These are phyloP conservation scores for Hemicrepidius hirtus DNA, from an alignment of 2,888 invertebrate genomes.

Conservation along the genomic window DNA sequence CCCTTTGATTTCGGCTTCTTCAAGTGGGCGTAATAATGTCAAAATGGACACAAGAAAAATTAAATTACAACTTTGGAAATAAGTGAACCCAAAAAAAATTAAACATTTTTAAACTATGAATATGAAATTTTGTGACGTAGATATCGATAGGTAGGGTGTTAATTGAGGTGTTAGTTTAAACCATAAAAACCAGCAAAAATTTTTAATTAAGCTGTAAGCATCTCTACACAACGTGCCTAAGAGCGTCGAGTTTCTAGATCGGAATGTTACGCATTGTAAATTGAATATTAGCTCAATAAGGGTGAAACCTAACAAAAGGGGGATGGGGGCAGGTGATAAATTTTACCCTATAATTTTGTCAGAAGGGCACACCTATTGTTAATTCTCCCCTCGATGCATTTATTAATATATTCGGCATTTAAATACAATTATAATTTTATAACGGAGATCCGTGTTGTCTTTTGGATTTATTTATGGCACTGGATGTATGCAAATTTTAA, in stretches of 20 bases:
- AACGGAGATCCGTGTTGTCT: slow-evolving; percentile 45
- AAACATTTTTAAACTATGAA: background rate
- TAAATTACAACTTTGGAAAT: too few species aligned
- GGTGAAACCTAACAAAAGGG: slow-evolving; percentile 50
- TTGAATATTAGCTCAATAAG: slow-evolving; percentile 56
- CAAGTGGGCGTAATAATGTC: too few species aligned
- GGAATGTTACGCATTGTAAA: slow-evolving; percentile 54
- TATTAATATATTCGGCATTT: slow-evolving; percentile 62
- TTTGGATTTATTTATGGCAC: slow-evolving; percentile 54
- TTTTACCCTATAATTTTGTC: slow-evolving; percentile 63
- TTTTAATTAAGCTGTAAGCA: slow-evolving; percentile 48
- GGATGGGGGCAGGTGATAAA: slow-evolving; percentile 62
- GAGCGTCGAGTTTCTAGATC: slow-evolving; percentile 38
- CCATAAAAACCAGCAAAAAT: slow-evolving; percentile 43
- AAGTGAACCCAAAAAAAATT: too few species aligned
- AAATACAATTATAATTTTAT: slow-evolving; percentile 61
- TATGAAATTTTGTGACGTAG: background rate
- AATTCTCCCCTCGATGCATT: slow-evolving; percentile 52
- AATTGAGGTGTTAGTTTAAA: slow-evolving; percentile 26
- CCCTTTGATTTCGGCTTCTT: too few species aligned
- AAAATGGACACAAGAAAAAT: too few species aligned
- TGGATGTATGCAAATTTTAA: slow-evolving; percentile 55
- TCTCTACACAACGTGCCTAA: slow-evolving; percentile 28
- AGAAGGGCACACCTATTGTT: slow-evolving; percentile 61
- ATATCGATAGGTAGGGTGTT: slow-evolving; percentile 10